These are phyloP conservation scores for Nylanderia fulva DNA, from an alignment of 1,140 invertebrate species.

Conservation along the genomic window DNA sequence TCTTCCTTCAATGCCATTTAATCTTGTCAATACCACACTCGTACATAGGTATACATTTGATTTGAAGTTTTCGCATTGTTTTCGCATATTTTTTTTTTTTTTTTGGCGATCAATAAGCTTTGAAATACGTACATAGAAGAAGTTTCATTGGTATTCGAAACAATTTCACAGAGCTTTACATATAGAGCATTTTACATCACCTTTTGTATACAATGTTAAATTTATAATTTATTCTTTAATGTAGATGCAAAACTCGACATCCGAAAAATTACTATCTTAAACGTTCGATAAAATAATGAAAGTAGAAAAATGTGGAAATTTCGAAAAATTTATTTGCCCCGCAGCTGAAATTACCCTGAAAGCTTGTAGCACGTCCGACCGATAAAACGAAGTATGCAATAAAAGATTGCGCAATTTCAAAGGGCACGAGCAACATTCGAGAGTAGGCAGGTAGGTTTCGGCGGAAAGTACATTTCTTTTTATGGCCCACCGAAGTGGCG, in stretches of 20 bases:
- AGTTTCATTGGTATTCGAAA: neutral
- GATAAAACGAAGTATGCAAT: neutral
- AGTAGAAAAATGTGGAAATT: neutral
- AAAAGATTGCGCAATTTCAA: neutral
- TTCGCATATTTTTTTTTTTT: neutral
- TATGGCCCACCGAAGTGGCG: neutral
- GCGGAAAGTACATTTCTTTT: constrained; percentile 19
- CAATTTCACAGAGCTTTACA: neutral
- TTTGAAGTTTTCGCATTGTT: neutral
- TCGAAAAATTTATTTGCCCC: neutral
- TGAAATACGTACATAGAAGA: neutral
- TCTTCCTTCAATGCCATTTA: neutral
- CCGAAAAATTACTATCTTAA: neutral
- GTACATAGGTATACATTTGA: neutral
- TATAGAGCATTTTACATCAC: neutral
- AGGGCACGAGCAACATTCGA: neutral
- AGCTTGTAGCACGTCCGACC: neutral
- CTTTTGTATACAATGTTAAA: neutral
- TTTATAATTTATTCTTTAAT: neutral
- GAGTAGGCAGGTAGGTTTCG: neutral
- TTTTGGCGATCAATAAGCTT: neutral
- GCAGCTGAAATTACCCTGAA: neutral
- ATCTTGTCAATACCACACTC: neutral
- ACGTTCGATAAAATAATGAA: neutral
- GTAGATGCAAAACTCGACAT: neutral